Conservation (phyloP, 2,888 invertebrate genomes). For the Mythimna vitellina region DNA sequence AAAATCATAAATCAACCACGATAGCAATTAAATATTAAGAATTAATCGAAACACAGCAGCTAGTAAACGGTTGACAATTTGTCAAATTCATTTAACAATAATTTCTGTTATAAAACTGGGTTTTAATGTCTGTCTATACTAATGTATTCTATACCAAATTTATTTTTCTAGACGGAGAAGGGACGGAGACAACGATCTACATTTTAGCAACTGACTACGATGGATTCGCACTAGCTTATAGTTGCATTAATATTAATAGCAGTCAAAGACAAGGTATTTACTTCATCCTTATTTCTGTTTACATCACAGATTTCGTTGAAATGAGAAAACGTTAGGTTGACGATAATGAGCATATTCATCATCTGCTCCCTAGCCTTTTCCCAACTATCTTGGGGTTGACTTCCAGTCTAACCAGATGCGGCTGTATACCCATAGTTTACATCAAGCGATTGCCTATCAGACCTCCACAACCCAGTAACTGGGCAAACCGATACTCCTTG, state of each 20-base stretch:
- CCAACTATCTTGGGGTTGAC: too few relatives aligned
- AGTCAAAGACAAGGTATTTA: slow-evolving; percentile 77
- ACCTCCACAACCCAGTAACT: too few relatives aligned
- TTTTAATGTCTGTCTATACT: neutral
- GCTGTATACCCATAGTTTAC: too few relatives aligned
- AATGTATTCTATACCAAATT: neutral
- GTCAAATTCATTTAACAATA: neutral
- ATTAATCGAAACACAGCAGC: neutral
- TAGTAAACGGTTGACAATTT: too few relatives aligned
- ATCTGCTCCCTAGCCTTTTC: too few relatives aligned
- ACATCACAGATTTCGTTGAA: neutral
- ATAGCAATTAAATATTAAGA: neutral
- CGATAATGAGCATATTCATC: neutral
- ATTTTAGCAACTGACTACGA: slow-evolving; percentile 92
- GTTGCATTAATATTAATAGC: slow-evolving; percentile 84
- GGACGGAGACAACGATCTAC: slow-evolving; percentile 77
- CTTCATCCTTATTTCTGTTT: neutral
- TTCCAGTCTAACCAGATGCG: too few relatives aligned
- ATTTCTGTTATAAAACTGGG: too few relatives aligned
- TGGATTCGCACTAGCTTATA: slow-evolving; percentile 92
- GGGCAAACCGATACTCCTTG: too few relatives aligned
- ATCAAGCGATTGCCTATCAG: too few relatives aligned
- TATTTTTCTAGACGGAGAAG: slow-evolving; percentile 23
- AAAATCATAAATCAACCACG: neutral
- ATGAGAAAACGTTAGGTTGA: neutral